phyloP scores from a whole-genome alignment of 2,113 vertebrate species.

The Hirundichthys speculiger region DNA sequence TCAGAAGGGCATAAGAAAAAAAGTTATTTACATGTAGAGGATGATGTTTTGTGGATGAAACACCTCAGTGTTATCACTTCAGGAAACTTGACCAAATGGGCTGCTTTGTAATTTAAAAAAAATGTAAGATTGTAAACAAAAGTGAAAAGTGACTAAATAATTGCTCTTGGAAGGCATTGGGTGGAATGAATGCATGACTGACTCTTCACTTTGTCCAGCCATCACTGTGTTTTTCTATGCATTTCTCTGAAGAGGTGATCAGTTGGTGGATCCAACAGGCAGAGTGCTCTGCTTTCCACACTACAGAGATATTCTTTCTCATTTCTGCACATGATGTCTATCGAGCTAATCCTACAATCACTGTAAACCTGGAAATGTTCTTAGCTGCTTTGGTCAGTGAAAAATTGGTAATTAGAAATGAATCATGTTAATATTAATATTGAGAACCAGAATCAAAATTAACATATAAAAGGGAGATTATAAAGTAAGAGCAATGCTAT shows the following conservation, averaged over 20 bases:
- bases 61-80: constrained; percentile 32
- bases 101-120: constrained; percentile 12
- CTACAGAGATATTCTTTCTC: not conserved
- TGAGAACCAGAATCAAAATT: not conserved
- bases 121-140: constrained; percentile 19
- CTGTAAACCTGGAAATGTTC: constrained; percentile 9
- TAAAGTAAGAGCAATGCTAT: not conserved
- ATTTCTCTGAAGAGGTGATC: constrained; percentile 60
- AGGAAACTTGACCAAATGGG: constrained; percentile 28
- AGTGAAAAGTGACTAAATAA: constrained; percentile 72
- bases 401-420: constrained; percentile 1
- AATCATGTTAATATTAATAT: not conserved
- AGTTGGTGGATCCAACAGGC: constrained; percentile 29
- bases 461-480: not conserved
- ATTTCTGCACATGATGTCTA: constrained; percentile 24
- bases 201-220: constrained; percentile 67
- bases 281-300: constrained; percentile 42
- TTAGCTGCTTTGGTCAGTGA: constrained; percentile 2
- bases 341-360: constrained; percentile 23
- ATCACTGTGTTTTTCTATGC: constrained; percentile 76
- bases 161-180: constrained; percentile 46
- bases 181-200: constrained; percentile 57
- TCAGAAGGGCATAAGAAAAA: constrained; percentile 55
- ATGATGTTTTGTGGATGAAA: constrained; percentile 42
- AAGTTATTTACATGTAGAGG: constrained; percentile 66